Percentiles rank a stretch among this genome's conserved stretches.
Conservation (phyloP, 2,113 vertebrate species). For the Felis chaus region DNA sequence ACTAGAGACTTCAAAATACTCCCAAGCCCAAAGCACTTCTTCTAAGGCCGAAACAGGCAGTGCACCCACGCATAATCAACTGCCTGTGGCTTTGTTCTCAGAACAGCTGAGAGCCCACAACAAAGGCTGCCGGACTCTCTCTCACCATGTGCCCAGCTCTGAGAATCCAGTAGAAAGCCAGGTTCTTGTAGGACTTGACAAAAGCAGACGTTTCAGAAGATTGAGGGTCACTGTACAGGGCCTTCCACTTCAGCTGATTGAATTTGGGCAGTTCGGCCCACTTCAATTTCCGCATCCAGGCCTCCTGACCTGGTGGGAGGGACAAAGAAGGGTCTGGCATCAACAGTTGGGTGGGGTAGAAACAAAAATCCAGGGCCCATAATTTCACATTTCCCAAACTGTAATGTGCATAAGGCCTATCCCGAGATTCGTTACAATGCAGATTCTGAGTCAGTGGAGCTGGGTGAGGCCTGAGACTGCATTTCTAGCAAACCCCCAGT, state of each 20-base stretch:
- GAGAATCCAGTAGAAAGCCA: conserved; percentile 97
- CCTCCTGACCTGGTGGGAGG: conserved; percentile 89
- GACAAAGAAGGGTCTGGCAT: not conserved
- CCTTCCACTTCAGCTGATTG: conserved; percentile 89
- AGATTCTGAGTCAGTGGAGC: not conserved
- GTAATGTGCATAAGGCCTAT: not conserved
- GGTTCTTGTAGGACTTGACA: conserved; percentile 92
- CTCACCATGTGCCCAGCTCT: conserved; percentile 98
- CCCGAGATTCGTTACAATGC: not conserved
- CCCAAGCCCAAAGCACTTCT: not conserved
- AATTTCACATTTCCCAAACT: not conserved
- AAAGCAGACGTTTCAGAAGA: conserved; percentile 91
- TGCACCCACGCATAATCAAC: fast-evolving
- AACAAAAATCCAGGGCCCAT: not conserved
- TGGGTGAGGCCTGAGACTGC: not conserved
- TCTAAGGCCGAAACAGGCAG: not conserved
- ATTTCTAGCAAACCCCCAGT: not conserved
- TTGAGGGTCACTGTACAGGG: conserved; percentile 85
- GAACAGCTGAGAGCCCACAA: fast-evolving
- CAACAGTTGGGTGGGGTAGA: not conserved
- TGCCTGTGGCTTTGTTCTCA: not conserved
- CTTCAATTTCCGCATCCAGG: conserved; percentile 92
- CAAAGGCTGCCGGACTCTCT: not conserved
- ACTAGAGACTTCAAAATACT: not conserved
- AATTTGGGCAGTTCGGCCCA: conserved; percentile 90